Evolutionary conservation across 2,797 vertebrate species (phyloP).

Genomic region (Pangasius djambal): DNA sequence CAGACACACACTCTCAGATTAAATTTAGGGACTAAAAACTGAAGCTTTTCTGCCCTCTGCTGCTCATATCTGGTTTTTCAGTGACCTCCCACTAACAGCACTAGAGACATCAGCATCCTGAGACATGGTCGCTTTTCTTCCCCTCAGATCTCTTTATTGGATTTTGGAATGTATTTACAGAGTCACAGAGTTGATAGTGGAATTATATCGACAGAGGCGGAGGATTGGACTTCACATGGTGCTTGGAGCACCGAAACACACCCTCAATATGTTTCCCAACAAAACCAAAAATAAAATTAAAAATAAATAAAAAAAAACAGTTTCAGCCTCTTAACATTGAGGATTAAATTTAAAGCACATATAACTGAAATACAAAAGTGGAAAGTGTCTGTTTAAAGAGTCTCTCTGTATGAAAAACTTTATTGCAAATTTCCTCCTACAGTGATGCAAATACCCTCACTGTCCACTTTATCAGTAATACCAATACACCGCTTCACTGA

Average conservation of each 20-base stretch:
- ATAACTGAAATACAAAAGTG: neutral
- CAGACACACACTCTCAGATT: neutral
- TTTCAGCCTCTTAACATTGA: neutral
- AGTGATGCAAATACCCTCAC: neutral
- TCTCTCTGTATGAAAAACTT: neutral
- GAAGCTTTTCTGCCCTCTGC: conserved; percentile 20
- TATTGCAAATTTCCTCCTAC: conserved; percentile 2
- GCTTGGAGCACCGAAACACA: conserved; percentile 18
- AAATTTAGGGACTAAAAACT: neutral
- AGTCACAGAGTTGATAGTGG: conserved; percentile 37
- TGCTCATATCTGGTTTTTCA: conserved; percentile 6
- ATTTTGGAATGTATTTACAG: conserved; percentile 50
- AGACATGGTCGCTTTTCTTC: neutral
- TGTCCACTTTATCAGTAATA: neutral
- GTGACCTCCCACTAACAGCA: no score
- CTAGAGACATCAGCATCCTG: neutral
- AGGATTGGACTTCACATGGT: neutral
- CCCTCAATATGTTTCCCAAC: neutral
- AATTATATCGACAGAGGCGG: conserved; percentile 3
- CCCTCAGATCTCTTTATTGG: conserved; percentile 42
- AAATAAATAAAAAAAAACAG: neutral
- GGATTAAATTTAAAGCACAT: neutral
- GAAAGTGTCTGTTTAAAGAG: neutral
- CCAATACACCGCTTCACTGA: neutral
- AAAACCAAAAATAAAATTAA: neutral